These are phyloP conservation scores for Aradus depressus DNA, from an alignment of 2,888 invertebrate species.

Conservation along the genomic window DNA sequence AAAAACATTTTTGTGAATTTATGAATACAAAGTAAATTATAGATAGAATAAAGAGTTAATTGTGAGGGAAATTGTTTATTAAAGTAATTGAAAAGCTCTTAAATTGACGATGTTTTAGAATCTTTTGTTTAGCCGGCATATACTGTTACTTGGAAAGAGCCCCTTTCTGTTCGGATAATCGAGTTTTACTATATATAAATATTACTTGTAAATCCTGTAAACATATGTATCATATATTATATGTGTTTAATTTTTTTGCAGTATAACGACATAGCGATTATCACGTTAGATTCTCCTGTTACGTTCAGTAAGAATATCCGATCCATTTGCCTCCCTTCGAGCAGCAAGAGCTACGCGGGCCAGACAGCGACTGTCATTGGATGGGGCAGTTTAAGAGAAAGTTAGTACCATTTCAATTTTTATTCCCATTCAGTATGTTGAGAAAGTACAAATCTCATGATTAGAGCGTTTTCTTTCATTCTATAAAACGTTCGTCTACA, in stretches of 20 bases:
- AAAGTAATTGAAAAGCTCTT: too few species aligned
- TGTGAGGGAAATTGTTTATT: too few species aligned
- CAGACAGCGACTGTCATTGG: conserved; percentile 70
- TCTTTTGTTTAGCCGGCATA: too few species aligned
- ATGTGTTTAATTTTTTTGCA: conserved; percentile 34
- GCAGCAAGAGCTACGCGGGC: conserved; percentile 47
- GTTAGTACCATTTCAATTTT: conserved; percentile 40
- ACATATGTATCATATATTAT: too few species aligned
- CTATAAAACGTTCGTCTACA: neutral
- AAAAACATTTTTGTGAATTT: too few species aligned
- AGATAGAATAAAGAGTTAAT: too few species aligned
- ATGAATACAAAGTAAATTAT: too few species aligned
- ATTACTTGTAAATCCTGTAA: too few species aligned
- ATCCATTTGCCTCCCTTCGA: conserved; percentile 62
- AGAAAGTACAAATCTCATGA: neutral
- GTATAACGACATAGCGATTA: conserved; percentile 74
- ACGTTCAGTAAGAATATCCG: conserved; percentile 57
- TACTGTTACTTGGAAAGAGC: too few species aligned
- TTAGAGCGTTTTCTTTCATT: neutral
- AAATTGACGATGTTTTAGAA: too few species aligned
- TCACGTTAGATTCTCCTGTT: conserved; percentile 67
- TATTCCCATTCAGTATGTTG: neutral
- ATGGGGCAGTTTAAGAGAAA: conserved; percentile 75
- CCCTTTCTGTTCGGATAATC: too few species aligned
- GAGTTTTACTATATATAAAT: too few species aligned